Evolutionary conservation across 2,888 invertebrate species (phyloP).

Genomic region (Aethes cnicana): DNA sequence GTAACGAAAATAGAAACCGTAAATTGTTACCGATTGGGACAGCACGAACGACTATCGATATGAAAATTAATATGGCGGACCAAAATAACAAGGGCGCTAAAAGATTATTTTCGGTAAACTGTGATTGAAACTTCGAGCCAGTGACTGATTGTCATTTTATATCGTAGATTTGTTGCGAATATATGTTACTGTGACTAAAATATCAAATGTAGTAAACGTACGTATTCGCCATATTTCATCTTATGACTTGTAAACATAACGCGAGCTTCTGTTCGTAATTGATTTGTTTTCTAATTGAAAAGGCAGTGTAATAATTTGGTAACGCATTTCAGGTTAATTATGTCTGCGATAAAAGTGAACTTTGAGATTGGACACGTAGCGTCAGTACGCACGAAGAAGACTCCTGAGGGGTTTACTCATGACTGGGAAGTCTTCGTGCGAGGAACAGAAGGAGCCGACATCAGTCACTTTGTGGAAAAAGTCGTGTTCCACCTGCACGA

Average conservation of each 20-base stretch:
- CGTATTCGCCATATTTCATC: constrained; percentile 16
- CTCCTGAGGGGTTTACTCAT: constrained; percentile 96
- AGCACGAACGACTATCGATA: constrained; percentile 36
- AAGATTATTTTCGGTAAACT: constrained; percentile 65
- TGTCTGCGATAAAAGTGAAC: constrained; percentile 84
- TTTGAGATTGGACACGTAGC: constrained; percentile 97
- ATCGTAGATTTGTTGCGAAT: constrained; percentile 40
- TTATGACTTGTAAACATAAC: constrained; percentile 32
- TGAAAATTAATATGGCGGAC: constrained; percentile 74
- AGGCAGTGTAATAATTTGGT: neutral
- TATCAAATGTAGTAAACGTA: constrained; percentile 45
- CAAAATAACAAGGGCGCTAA: constrained; percentile 82
- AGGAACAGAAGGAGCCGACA: constrained; percentile 92
- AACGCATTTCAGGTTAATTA: constrained; percentile 50
- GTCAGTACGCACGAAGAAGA: constrained; percentile 89
- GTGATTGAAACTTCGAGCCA: constrained; percentile 46
- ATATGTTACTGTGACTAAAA: constrained; percentile 34
- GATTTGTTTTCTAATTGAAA: constrained; percentile 26
- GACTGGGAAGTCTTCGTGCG: constrained; percentile 98
- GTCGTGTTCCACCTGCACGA: constrained; percentile 95
- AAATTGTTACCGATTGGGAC: constrained; percentile 9
- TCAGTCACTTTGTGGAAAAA: constrained; percentile 95
- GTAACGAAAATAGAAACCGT: constrained; percentile 25
- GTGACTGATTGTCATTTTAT: constrained; percentile 44
- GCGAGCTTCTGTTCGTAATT: constrained; percentile 13